Conservation (phyloP, 2,113 vertebrate species). For the Vombatus ursinus region DNA sequence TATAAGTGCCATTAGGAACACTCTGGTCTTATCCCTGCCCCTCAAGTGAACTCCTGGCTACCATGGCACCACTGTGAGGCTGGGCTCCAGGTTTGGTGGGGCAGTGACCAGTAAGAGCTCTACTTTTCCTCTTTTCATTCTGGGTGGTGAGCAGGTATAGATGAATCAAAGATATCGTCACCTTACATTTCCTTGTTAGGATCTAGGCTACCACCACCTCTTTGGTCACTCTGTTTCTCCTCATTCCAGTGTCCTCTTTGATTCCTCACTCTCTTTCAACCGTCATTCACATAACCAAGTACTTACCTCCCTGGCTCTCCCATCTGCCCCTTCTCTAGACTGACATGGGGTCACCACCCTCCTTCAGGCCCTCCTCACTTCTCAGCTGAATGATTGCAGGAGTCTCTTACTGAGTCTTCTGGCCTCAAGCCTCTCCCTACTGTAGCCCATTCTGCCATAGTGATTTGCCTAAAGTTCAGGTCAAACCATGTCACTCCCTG, state of each 20-base stretch:
- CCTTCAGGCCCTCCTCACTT: neutral
- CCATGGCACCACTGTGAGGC: accelerated
- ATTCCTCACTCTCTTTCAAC: neutral
- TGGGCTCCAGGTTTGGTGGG: neutral
- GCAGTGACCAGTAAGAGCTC: neutral
- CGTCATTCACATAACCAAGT: neutral
- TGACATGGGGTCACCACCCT: neutral
- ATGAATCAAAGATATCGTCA: neutral
- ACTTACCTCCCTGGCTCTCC: neutral
- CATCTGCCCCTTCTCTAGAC: neutral
- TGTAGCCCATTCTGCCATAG: neutral
- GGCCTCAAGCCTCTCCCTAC: neutral
- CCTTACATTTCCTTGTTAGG: neutral
- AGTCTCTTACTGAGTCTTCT: neutral
- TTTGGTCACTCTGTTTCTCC: neutral
- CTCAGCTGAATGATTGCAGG: neutral
- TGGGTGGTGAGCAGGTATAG: neutral
- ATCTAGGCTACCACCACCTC: neutral
- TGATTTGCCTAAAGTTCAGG: neutral
- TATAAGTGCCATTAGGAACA: neutral
- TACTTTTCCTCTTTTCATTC: neutral
- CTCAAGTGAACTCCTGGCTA: neutral
- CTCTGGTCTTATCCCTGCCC: neutral
- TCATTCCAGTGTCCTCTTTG: neutral
- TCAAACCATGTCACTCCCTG: neutral